phyloP scores from a whole-genome alignment of 2,797 vertebrate species.

The Nasua narica region DNA sequence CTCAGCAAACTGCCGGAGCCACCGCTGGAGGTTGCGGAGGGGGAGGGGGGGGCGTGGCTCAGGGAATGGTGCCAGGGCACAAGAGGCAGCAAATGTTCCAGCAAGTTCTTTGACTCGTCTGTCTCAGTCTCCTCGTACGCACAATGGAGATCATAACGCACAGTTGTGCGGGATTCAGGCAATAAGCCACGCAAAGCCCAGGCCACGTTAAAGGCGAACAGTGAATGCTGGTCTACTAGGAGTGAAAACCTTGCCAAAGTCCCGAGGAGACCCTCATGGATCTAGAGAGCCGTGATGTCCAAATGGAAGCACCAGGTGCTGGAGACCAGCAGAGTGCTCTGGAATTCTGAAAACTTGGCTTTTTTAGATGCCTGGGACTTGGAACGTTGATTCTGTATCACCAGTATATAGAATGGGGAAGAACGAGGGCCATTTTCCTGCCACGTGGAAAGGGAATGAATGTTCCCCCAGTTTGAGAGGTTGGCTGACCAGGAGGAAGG shows the following conservation, averaged over 20 bases:
- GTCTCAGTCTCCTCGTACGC: slow-evolving; percentile 16
- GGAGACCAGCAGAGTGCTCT: background rate
- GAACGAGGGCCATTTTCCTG: background rate
- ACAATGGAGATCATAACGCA: background rate
- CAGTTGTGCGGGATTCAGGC: background rate
- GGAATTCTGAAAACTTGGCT: background rate
- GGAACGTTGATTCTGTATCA: background rate
- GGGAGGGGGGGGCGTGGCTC: background rate
- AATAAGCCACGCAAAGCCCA: background rate
- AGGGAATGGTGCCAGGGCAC: background rate
- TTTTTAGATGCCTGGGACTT: background rate
- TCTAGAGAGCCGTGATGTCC: background rate
- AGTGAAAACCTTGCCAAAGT: background rate
- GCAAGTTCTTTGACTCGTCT: background rate
- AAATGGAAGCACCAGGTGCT: background rate
- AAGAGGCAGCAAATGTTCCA: background rate
- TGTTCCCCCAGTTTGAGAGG: background rate
- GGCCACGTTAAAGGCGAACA: background rate
- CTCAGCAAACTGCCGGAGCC: background rate
- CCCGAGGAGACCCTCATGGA: background rate
- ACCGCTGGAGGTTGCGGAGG: background rate
- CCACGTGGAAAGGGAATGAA: background rate
- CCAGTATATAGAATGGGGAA: background rate
- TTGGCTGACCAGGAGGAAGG: background rate
- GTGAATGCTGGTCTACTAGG: background rate